Conservation (phyloP, 1,140 invertebrate species). For the Bilobella aurantiaca region DNA sequence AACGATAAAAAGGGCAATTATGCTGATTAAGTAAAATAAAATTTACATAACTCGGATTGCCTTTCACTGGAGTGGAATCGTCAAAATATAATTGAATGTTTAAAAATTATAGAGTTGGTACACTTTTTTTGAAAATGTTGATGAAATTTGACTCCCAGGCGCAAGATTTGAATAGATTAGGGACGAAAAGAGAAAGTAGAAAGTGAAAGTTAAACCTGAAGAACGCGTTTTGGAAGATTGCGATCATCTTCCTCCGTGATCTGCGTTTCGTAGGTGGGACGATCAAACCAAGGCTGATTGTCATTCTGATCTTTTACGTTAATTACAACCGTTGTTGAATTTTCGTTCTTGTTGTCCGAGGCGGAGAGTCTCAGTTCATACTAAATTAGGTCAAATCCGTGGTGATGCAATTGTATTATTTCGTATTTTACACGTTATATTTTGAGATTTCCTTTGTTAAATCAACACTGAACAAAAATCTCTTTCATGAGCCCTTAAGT, state of each 20-base stretch:
- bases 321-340: constrained; percentile 88
- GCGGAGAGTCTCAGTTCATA: constrained; percentile 85
- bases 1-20: too few species aligned
- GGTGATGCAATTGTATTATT: neutral
- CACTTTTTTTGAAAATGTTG: too few species aligned
- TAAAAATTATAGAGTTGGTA: too few species aligned
- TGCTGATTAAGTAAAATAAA: too few species aligned
- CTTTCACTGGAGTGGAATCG: too few species aligned
- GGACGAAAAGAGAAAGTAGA: neutral
- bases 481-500: neutral
- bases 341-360: constrained; percentile 90
- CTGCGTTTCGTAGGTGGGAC: constrained; percentile 85
- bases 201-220: constrained; percentile 56
- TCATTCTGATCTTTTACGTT: constrained; percentile 93
- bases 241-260: constrained; percentile 92
- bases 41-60: too few species aligned
- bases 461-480: neutral
- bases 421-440: neutral
- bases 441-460: neutral
- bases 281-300: constrained; percentile 62
- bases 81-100: too few species aligned
- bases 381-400: constrained; percentile 43
- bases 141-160: too few species aligned
- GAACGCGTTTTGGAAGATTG: constrained; percentile 81
- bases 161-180: too few species aligned